Evolutionary conservation across 2,113 vertebrate genomes (phyloP).

Genomic region (Camelus dromedarius): DNA sequence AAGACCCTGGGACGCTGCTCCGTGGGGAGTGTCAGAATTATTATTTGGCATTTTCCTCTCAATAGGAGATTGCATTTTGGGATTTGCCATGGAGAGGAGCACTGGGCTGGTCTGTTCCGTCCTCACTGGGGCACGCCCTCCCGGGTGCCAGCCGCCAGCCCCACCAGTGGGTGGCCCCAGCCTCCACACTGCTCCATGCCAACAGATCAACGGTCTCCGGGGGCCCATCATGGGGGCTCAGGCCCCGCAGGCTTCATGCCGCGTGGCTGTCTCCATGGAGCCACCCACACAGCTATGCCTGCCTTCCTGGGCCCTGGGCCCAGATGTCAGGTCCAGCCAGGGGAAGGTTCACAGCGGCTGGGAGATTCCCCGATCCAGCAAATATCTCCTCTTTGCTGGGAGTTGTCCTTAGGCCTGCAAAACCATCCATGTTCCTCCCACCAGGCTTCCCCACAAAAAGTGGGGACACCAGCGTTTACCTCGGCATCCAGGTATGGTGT

Average conservation of each 20-base stretch:
- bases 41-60: background rate
- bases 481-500: background rate
- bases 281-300: constrained; percentile 83
- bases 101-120: constrained; percentile 73
- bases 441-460: rapidly evolving
- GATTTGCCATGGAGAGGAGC: constrained; percentile 71
- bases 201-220: background rate
- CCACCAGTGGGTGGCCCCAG: constrained; percentile 73
- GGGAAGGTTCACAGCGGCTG: background rate
- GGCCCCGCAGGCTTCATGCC: constrained; percentile 67
- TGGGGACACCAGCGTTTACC: background rate
- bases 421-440: background rate
- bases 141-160: constrained; percentile 68
- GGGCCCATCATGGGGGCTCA: constrained; percentile 78
- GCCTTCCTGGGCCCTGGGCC: constrained; percentile 67
- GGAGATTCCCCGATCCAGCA: background rate
- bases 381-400: background rate
- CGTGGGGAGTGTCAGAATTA: background rate
- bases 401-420: background rate
- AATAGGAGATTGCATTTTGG: constrained; percentile 47
- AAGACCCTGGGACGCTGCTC: background rate
- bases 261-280: constrained; percentile 70
- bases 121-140: background rate
- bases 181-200: constrained; percentile 75
- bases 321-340: constrained; percentile 59